Conservation (phyloP, 2,113 vertebrate genomes). For the Podarcis cretensis region DNA sequence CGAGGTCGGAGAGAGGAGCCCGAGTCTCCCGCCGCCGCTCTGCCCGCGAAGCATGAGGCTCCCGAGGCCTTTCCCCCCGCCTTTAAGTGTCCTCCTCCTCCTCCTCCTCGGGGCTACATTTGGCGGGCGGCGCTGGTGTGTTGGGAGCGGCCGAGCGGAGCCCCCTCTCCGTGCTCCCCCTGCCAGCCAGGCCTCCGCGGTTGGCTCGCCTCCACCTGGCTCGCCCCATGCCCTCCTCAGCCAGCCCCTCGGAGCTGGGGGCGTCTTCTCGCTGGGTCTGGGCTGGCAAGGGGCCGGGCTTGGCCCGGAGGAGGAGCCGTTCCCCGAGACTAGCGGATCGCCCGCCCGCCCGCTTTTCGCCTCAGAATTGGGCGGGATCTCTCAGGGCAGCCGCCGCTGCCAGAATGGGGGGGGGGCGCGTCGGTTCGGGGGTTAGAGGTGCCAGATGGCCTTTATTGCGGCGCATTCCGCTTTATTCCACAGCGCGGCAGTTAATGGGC, state of each 20-base stretch:
- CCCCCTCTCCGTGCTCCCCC: constrained; percentile 34
- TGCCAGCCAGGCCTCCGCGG: constrained; percentile 24
- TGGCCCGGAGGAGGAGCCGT: background rate
- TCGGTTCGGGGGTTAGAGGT: background rate
- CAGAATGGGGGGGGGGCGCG: background rate
- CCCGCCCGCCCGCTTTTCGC: background rate
- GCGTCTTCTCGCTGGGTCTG: background rate
- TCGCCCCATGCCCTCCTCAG: background rate
- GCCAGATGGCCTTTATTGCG: background rate
- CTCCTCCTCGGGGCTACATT: background rate
- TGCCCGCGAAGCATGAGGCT: background rate
- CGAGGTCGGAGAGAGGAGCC: background rate
- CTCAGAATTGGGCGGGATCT: constrained; percentile 3
- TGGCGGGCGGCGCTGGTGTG: background rate
- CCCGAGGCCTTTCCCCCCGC: background rate
- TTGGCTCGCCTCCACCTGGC: background rate
- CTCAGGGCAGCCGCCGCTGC: background rate
- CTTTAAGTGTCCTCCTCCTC: background rate
- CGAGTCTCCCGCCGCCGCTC: background rate
- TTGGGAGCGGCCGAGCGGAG: background rate
- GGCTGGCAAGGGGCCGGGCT: background rate
- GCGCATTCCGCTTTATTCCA: background rate
- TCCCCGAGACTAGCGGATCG: background rate
- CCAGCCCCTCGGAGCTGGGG: background rate
- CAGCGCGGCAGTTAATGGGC: background rate